Conservation (phyloP, 2,797 vertebrate genomes). For the Phataginus tetradactyla region DNA sequence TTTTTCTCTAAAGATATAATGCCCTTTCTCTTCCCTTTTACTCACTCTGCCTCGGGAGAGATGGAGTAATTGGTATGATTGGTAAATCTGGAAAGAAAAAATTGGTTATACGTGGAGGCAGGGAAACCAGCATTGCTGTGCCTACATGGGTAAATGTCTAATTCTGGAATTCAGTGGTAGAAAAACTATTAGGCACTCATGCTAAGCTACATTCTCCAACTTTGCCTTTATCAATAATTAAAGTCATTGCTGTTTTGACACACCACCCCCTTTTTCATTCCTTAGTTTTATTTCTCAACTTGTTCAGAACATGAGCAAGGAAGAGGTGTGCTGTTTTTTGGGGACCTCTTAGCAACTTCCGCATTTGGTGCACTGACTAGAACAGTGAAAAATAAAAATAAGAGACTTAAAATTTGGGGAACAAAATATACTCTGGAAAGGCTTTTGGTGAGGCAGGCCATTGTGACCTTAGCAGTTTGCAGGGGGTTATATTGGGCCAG, state of each 20-base stretch:
- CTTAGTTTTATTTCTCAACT: conserved; percentile 18
- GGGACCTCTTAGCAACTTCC: not conserved
- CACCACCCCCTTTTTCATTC: not conserved
- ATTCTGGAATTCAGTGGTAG: not conserved
- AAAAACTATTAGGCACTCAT: not conserved
- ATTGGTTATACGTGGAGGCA: not conserved
- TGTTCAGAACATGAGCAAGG: not conserved
- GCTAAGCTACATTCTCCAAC: not conserved
- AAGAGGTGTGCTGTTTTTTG: not conserved
- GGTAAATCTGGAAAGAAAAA: not conserved
- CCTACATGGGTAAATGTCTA: not conserved
- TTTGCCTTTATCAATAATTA: not conserved
- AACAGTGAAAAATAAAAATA: not conserved
- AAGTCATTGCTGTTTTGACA: not conserved
- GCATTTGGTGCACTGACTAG: not conserved
- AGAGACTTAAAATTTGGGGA: conserved; percentile 36
- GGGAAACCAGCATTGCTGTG: not conserved
- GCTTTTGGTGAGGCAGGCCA: not conserved
- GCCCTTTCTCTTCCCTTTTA: not conserved
- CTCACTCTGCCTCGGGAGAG: not conserved
- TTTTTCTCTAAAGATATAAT: not conserved
- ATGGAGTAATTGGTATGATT: not conserved
- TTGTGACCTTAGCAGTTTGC: conserved; percentile 45
- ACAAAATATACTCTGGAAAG: conserved; percentile 1
- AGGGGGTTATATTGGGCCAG: not conserved